phyloP scores from a whole-genome alignment of 1,140 invertebrate genomes.

The Homalodisca vitripennis region DNA sequence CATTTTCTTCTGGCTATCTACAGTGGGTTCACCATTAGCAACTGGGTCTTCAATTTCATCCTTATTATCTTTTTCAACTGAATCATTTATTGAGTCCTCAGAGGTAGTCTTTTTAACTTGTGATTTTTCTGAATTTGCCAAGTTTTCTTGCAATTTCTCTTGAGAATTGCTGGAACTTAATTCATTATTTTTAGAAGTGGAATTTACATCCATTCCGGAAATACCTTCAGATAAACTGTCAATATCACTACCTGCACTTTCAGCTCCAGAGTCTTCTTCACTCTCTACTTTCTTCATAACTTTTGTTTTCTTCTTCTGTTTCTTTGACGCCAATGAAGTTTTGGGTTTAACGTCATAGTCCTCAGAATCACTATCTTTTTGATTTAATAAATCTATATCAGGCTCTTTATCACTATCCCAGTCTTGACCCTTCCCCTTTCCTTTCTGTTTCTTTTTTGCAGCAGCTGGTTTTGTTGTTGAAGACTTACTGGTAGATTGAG shows the following conservation, averaged over 20 bases:
- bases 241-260: constrained; percentile 41
- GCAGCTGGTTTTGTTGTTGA: constrained; percentile 22
- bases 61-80: constrained; percentile 29
- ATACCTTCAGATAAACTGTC: constrained; percentile 38
- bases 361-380: constrained; percentile 29
- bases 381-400: constrained; percentile 28
- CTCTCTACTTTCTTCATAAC: constrained; percentile 14
- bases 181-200: constrained; percentile 4
- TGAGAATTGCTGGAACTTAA: background rate
- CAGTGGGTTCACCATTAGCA: constrained; percentile 36
- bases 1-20: constrained; percentile 66
- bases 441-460: constrained; percentile 34
- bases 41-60: constrained; percentile 34
- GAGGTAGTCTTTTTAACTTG: constrained; percentile 35
- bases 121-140: constrained; percentile 36
- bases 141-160: constrained; percentile 29
- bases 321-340: too few relatives aligned
- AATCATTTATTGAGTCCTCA: constrained; percentile 23
- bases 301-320: constrained; percentile 26
- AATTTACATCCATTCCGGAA: background rate
- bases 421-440: constrained; percentile 39
- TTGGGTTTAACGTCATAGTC: constrained; percentile 2
- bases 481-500: constrained; percentile 17
- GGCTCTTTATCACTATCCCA: constrained; percentile 34
- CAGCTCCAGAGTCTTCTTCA: constrained; percentile 32